A percentile compares a stretch with the other conserved stretches of the same genome.
Evolutionary conservation across 2,888 invertebrate species (phyloP).

Genomic region (Oasisia sp.): DNA sequence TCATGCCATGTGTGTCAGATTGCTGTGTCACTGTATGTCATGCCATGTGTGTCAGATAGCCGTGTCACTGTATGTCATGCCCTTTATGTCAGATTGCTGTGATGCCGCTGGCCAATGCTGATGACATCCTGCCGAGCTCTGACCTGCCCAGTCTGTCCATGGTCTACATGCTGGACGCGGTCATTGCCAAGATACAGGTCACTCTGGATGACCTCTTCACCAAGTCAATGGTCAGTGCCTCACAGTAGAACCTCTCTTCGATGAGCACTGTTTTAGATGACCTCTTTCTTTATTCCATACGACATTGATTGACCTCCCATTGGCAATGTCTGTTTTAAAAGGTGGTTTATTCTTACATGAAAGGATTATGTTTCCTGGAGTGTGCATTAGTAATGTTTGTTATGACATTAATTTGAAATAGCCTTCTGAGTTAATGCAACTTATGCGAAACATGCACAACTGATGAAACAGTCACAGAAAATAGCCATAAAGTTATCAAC

Average conservation of each 20-base stretch:
- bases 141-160: slow-evolving; percentile 77
- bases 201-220: slow-evolving; percentile 73
- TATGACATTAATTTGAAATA: too few relatives aligned
- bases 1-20: neutral
- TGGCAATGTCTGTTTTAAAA: too few relatives aligned
- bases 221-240: slow-evolving; percentile 54
- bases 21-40: neutral
- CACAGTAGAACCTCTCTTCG: neutral
- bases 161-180: slow-evolving; percentile 79
- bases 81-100: slow-evolving; percentile 22
- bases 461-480: too few relatives aligned
- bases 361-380: too few relatives aligned
- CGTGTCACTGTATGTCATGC: neutral
- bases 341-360: too few relatives aligned
- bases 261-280: too few relatives aligned
- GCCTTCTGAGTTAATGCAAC: too few relatives aligned
- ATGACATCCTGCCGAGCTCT: slow-evolving; percentile 47
- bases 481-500: too few relatives aligned
- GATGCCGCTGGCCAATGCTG: slow-evolving; percentile 48
- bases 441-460: too few relatives aligned
- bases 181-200: slow-evolving; percentile 80
- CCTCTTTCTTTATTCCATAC: too few relatives aligned
- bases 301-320: too few relatives aligned
- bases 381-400: too few relatives aligned
- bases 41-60: neutral